Evolutionary conservation across 2,113 vertebrate species (phyloP), one percentile per base, ranked within the genome.

Genomic region (Hippolais icterina): DNA sequence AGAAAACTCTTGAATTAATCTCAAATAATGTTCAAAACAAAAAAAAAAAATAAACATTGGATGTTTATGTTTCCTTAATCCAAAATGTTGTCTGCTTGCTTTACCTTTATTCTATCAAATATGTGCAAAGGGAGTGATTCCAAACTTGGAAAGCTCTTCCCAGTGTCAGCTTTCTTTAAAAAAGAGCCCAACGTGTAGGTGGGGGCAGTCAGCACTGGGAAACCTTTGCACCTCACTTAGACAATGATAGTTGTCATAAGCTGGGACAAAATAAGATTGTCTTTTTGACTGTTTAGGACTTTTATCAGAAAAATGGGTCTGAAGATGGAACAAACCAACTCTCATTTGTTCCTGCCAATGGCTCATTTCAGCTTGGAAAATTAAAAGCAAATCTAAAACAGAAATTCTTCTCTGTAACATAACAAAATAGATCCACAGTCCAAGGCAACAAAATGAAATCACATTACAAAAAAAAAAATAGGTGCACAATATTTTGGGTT

Each of bases 261-360:
- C 3, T 39, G 41, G 31, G 41, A 61, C 25, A 52, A 82, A 72
- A 15, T 47, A 49, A 25, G 6, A 11, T 89, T 74, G 37, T 25
- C 46, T 77, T 92, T 83, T 50, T 69, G 21, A 11, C 35, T 81
- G 19, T 21, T 52, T 52, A 52, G 42, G 18, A 33, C 28, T 94
- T 92, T 23, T 52, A 47, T 23, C 44, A 56, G 29, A 47, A n/a
- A 85, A 60, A 84, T 5, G 6, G 6, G 18, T 81, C 37, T 47
- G 63, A 90, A 71, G 47, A 59, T 35, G 68, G 28, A 82, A n/a
- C 18, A 76, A 70, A 91, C 54, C 31, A 61, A 42, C 18, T 13
- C 9, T 19, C 0, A 0, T 24, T 71, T 91, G 24, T 63, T 66
- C 28, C 20, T 44, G 9, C 35, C 39, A 6, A 6, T 44, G 11